phyloP scores from a whole-genome alignment of 2,113 vertebrate genomes.

The Eretmochelys imbricata region DNA sequence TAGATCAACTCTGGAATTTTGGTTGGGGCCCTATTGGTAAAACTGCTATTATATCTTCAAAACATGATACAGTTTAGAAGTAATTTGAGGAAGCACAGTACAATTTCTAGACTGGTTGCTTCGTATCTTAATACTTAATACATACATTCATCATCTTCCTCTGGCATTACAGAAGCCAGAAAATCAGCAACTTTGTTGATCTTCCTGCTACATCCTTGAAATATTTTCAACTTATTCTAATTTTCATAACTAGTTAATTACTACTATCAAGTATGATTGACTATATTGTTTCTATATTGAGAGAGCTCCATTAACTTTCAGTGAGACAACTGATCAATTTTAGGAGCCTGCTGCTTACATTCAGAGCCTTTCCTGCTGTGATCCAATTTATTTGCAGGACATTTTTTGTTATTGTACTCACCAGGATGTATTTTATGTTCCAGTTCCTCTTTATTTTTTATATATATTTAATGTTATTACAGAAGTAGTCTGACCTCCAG shows the following conservation, averaged over 20 bases:
- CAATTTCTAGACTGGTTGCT: background rate
- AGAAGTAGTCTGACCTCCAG: background rate
- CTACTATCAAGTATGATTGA: conserved; percentile 45
- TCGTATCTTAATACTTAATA: background rate
- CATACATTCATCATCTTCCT: background rate
- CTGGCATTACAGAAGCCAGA: background rate
- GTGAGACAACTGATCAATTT: conserved; percentile 66
- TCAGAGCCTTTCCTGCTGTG: conserved; percentile 62
- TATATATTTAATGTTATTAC: background rate
- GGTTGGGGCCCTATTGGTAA: background rate
- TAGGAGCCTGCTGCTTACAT: conserved; percentile 58
- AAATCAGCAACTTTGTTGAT: conserved; percentile 27
- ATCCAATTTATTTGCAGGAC: conserved; percentile 68
- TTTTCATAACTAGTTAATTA: conserved; percentile 66
- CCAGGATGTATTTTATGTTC: conserved; percentile 61
- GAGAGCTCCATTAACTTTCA: conserved; percentile 70
- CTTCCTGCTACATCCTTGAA: conserved; percentile 5
- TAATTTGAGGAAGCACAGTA: background rate
- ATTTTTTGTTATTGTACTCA: conserved; percentile 68
- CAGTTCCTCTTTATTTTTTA: background rate
- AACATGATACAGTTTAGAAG: background rate
- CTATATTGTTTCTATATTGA: conserved; percentile 68
- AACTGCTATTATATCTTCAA: background rate
- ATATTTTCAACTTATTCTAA: conserved; percentile 50
- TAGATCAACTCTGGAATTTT: background rate